Evolutionary conservation across 2,113 vertebrate species (phyloP).

Genomic region (Misgurnus anguillicaudatus): DNA sequence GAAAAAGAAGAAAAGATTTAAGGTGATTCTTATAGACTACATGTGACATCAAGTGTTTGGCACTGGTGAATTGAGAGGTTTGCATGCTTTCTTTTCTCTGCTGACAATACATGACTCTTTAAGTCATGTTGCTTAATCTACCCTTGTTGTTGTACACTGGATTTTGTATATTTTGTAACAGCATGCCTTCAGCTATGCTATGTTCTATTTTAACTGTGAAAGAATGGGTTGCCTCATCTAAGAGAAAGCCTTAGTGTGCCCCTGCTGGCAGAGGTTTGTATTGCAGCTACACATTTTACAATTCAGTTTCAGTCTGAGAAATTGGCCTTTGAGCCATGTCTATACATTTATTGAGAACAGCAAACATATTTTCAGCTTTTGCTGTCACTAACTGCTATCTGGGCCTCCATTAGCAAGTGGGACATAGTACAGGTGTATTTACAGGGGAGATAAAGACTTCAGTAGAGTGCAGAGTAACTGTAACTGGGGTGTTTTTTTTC

Average conservation of each 20-base stretch:
- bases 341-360: background rate
- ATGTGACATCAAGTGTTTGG: background rate
- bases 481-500: constrained; percentile 49
- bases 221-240: constrained; percentile 30
- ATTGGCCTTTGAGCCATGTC: background rate
- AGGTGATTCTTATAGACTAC: background rate
- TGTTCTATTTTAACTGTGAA: constrained; percentile 8
- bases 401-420: constrained; percentile 54
- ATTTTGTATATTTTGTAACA: background rate
- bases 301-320: background rate
- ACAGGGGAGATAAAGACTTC: constrained; percentile 57
- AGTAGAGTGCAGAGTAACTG: constrained; percentile 53
- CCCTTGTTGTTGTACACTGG: background rate
- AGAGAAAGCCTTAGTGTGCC: constrained; percentile 67
- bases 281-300: background rate
- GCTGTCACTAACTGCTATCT: constrained; percentile 35
- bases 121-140: too few relatives aligned
- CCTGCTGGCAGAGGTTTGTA: constrained; percentile 63
- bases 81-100: too few relatives aligned
- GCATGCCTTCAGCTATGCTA: background rate
- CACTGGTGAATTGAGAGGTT: too few relatives aligned
- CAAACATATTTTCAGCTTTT: constrained; percentile 32
- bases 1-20: background rate
- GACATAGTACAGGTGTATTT: constrained; percentile 57
- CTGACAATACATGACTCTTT: too few relatives aligned